Evolutionary conservation across 2,797 vertebrate species (phyloP), one percentile per base, ranked within the genome.

Genomic region (Chiroxiphia lanceolata): DNA sequence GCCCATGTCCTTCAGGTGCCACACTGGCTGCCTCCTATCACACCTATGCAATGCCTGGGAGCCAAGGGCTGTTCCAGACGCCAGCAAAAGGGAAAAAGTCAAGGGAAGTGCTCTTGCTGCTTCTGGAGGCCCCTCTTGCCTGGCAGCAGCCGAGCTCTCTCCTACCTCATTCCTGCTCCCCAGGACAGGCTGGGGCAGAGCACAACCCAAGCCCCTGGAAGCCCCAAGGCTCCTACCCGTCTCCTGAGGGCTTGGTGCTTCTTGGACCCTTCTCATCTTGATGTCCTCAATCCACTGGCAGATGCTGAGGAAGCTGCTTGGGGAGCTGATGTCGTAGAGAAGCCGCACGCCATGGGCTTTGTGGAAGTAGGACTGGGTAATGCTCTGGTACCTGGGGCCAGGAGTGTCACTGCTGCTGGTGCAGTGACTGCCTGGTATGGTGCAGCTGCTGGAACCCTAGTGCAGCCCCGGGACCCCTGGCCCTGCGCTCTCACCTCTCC

Each of bases 201-300:
- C 22, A 10, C 22, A 81, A 50, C 25, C 25, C 12, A 60, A 6
- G 31, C 7, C 3, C 3, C 10, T 60, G 16, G 36, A 50, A 59
- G 31, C 12, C 26, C 29, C 15, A 9, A 10, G 38, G 38, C 7
- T 76, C 10, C n/a, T 38, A 33, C 23, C 20, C 17, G 5, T 40
- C 44, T 23, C 29, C 1, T 3, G 6, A 16, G 9, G 20, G 3
- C 15, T 53, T 20, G 8, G 27, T 16, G 15, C 6, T 27, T 31
- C n/a, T 29, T 4, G 3, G 15, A 45, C 15, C n/a, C 11, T 36
- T 56, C 31, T 45, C 3, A 13, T 98, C 98, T 97, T 97, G 93
- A 98, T 98, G 95, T 98, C 97, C 75, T 98, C 97, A 45, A 98
- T 97, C 98, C 98, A 98, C 10, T 97, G 98, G 76, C 92, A 47